These are phyloP conservation scores for Operophtera brumata DNA, from an alignment of 2,888 invertebrate species.

Conservation along the genomic window DNA sequence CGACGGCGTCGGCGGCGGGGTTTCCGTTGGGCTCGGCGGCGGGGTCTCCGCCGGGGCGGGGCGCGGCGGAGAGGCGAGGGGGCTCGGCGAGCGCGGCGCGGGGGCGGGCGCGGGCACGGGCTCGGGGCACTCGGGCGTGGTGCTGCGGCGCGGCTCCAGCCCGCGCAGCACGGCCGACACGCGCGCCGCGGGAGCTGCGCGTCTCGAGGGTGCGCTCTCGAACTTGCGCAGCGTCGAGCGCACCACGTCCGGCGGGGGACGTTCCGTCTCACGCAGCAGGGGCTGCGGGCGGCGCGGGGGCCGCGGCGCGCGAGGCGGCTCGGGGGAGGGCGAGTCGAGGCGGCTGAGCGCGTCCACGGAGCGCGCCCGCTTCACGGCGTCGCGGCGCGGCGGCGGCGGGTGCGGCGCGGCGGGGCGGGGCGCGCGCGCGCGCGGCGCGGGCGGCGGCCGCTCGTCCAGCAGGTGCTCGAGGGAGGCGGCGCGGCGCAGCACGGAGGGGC, in stretches of 20 bases:
- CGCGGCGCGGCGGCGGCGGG: constrained; percentile 69
- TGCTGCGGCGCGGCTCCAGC: constrained; percentile 56
- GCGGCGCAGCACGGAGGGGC: constrained; percentile 87
- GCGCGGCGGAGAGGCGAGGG: constrained; percentile 69
- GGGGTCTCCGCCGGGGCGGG: constrained; percentile 74
- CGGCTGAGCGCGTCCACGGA: constrained; percentile 92
- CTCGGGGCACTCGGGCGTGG: constrained; percentile 58
- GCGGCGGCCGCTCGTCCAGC: constrained; percentile 83
- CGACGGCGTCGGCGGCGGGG: constrained; percentile 67
- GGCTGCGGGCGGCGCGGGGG: constrained; percentile 69
- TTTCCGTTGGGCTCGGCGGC: not conserved
- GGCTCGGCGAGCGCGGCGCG: constrained; percentile 38
- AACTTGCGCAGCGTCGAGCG: constrained; percentile 92
- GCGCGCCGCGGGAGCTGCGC: constrained; percentile 76
- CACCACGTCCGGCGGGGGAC: constrained; percentile 94
- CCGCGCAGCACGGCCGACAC: constrained; percentile 64
- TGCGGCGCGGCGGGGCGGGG: constrained; percentile 50
- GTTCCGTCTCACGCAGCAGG: constrained; percentile 78
- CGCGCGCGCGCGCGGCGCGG: constrained; percentile 44
- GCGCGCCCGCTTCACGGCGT: constrained; percentile 89
- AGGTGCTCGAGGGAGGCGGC: constrained; percentile 93
- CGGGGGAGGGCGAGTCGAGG: constrained; percentile 81
- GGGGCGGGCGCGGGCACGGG: constrained; percentile 9
- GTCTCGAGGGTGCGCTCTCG: constrained; percentile 84
- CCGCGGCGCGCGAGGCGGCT: constrained; percentile 69